Percentiles rank a stretch among this genome's conserved stretches.
Conservation (phyloP, 2,888 invertebrate genomes). For the Nesidiocoris tenuis region DNA sequence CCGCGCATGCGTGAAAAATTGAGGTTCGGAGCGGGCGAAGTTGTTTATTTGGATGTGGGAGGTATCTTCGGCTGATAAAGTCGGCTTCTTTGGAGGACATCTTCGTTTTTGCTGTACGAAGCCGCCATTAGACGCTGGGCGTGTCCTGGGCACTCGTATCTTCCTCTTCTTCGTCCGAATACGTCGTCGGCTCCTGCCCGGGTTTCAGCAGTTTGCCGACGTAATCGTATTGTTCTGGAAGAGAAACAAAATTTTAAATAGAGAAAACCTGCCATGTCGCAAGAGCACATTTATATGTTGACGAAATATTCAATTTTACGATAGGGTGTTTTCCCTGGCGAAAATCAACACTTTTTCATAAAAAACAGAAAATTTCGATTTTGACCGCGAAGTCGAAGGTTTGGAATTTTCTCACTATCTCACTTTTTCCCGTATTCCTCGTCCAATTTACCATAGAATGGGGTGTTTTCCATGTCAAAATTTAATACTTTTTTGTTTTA, state of each 20-base stretch:
- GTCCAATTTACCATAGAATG: no score
- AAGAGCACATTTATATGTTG: no score
- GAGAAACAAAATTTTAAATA: conserved; percentile 19
- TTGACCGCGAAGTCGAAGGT: no score
- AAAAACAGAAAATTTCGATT: no score
- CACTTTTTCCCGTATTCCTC: no score
- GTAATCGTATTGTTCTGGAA: conserved; percentile 87
- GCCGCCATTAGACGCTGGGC: not conserved
- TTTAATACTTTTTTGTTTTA: no score
- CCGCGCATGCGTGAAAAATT: not conserved
- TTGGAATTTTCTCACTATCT: no score
- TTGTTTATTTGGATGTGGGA: not conserved
- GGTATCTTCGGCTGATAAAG: not conserved
- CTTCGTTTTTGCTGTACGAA: not conserved
- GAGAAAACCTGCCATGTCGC: no score
- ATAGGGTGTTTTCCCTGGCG: no score
- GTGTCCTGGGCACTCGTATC: conserved; percentile 43
- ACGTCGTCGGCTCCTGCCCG: conserved; percentile 85
- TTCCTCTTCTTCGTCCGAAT: conserved; percentile 83
- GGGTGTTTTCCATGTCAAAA: no score
- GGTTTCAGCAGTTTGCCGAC: conserved; percentile 88
- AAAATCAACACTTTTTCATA: no score
- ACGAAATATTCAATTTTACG: no score
- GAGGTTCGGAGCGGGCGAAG: not conserved
- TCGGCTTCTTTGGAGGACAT: not conserved